These are phyloP conservation scores for Marisa cornuarietis DNA, from an alignment of 1,140 invertebrate genomes.

Conservation along the genomic window DNA sequence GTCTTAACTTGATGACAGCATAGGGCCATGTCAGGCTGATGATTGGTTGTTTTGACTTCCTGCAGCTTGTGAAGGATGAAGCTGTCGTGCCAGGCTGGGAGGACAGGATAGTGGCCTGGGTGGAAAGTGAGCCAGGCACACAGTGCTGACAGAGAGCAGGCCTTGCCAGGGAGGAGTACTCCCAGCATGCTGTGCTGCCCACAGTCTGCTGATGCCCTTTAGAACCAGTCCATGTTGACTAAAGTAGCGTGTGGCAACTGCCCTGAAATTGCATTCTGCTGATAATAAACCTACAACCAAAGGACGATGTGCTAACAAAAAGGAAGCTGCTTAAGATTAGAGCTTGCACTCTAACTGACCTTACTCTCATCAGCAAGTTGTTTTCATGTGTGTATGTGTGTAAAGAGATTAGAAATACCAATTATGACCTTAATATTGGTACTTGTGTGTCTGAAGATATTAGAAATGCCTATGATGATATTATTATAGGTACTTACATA, in stretches of 20 bases:
- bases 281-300: no score
- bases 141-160: constrained; percentile 16
- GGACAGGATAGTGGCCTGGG: constrained; percentile 70
- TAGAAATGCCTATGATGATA: no score
- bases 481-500: no score
- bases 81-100: constrained; percentile 69
- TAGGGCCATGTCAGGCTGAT: neutral
- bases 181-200: neutral
- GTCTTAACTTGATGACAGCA: neutral
- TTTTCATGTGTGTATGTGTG: no score
- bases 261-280: no score
- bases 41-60: constrained; percentile 31
- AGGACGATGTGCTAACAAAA: neutral
- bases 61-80: constrained; percentile 66
- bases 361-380: neutral
- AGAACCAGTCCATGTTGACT: no score
- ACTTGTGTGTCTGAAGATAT: no score
- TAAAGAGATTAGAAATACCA: no score
- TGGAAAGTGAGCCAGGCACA: constrained; percentile 59
- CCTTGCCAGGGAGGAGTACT: neutral
- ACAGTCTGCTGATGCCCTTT: neutral
- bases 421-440: no score
- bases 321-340: neutral
- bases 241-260: no score
- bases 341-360: neutral